These are phyloP conservation scores for Cebuella pygmaea DNA, from an alignment of 2,797 vertebrate genomes.

Conservation along the genomic window DNA sequence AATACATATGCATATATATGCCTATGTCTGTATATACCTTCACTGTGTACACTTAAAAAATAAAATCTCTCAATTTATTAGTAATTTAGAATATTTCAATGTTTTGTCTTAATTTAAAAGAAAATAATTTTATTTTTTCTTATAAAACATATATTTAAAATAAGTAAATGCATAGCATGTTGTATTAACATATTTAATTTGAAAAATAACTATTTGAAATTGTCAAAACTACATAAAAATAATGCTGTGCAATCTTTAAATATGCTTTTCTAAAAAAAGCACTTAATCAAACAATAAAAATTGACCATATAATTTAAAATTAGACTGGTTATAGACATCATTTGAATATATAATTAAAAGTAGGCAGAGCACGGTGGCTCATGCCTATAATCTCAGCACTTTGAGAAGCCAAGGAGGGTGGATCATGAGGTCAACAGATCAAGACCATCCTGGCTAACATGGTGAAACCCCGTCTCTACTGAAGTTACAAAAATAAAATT, in stretches of 20 bases:
- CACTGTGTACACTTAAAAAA: neutral
- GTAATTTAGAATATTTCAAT: neutral
- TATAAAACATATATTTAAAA: neutral
- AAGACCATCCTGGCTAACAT: too few species aligned
- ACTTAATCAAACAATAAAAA: neutral
- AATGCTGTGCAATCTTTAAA: neutral
- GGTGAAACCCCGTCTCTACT: too few species aligned
- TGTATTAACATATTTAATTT: neutral
- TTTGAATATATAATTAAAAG: neutral
- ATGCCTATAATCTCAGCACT: too few species aligned
- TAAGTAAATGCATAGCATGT: neutral
- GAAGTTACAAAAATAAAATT: too few species aligned
- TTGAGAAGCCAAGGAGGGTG: rapidly evolving
- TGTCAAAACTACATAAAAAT: neutral
- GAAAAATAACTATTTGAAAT: neutral
- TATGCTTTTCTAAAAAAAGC: neutral
- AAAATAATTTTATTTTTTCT: neutral
- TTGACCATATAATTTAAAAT: neutral
- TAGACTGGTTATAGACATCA: neutral
- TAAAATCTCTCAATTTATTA: neutral
- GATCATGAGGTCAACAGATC: too few species aligned
- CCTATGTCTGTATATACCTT: neutral
- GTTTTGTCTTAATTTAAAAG: neutral
- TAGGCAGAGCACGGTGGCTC: too few species aligned
- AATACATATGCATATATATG: neutral